These are phyloP conservation scores for Tinamus guttatus DNA, from an alignment of 2,113 vertebrate genomes.

Conservation along the genomic window DNA sequence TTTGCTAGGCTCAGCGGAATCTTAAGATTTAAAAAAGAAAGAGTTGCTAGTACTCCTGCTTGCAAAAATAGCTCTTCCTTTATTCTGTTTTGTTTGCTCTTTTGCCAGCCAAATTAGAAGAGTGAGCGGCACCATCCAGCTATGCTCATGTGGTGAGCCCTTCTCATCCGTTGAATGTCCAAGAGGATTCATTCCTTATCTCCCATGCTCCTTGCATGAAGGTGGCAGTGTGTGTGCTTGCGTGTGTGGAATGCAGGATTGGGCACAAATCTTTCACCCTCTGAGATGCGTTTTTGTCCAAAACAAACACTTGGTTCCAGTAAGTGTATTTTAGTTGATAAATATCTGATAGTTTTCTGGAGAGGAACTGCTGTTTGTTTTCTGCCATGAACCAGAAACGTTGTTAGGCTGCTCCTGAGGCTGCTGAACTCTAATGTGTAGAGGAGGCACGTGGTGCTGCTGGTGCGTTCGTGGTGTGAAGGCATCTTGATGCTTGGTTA, in stretches of 20 bases:
- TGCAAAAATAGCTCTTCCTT: background rate
- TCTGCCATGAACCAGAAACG: background rate
- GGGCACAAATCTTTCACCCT: background rate
- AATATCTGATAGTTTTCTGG: background rate
- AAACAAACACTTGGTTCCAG: slow-evolving; percentile 23
- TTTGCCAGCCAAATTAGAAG: slow-evolving; percentile 34
- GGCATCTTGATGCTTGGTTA: background rate
- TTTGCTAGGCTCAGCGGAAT: slow-evolving; percentile 33
- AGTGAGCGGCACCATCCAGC: background rate
- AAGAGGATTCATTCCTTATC: background rate
- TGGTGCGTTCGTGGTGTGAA: slow-evolving; percentile 7
- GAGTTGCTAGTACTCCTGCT: background rate
- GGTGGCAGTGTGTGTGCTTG: background rate
- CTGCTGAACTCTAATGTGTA: background rate
- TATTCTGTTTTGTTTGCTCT: slow-evolving; percentile 32
- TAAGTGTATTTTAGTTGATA: slow-evolving; percentile 22
- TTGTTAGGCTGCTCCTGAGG: background rate
- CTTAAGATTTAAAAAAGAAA: background rate
- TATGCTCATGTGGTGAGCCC: background rate
- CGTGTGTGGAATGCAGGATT: background rate
- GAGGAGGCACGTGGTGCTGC: background rate
- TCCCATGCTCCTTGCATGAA: background rate
- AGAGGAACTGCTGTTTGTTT: slow-evolving; percentile 6
- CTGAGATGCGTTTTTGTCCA: background rate
- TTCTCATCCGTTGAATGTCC: background rate